Evolutionary conservation across 2,797 vertebrate species (phyloP).

Genomic region (Diglossa cyanea): DNA sequence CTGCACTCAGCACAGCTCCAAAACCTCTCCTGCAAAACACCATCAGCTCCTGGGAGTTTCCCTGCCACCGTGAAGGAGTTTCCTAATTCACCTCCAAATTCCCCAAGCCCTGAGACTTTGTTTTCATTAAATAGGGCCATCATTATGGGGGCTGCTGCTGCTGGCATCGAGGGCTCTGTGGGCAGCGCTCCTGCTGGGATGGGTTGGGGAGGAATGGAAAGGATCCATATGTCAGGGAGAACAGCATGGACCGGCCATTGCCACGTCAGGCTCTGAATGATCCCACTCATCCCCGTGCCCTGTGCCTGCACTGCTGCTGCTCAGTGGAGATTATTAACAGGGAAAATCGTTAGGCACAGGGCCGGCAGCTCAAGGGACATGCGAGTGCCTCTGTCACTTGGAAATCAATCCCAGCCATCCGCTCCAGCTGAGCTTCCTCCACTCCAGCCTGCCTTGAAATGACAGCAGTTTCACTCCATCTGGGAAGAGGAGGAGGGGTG

Average conservation of each 20-base stretch:
- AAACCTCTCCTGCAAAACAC: neutral
- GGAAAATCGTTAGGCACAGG: conserved; percentile 1
- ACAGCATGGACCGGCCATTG: neutral
- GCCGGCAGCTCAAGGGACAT: neutral
- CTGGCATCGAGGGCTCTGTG: accelerated
- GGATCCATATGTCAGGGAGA: neutral
- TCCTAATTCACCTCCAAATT: neutral
- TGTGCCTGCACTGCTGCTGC: neutral
- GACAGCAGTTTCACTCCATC: neutral
- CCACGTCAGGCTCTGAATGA: neutral
- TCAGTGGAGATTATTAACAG: neutral
- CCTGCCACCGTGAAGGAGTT: neutral
- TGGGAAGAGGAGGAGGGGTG: neutral
- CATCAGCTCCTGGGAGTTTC: neutral
- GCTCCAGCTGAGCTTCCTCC: neutral
- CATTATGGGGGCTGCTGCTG: neutral
- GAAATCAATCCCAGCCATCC: conserved; percentile 13
- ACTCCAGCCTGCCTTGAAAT: neutral
- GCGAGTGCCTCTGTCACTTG: neutral
- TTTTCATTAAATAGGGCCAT: neutral
- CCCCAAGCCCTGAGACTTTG: neutral
- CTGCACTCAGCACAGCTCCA: accelerated
- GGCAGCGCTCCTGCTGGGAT: neutral
- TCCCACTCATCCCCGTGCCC: neutral
- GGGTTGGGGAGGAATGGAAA: neutral